Conservation (phyloP, 2,888 invertebrate species). For the Torymus tubicola region DNA sequence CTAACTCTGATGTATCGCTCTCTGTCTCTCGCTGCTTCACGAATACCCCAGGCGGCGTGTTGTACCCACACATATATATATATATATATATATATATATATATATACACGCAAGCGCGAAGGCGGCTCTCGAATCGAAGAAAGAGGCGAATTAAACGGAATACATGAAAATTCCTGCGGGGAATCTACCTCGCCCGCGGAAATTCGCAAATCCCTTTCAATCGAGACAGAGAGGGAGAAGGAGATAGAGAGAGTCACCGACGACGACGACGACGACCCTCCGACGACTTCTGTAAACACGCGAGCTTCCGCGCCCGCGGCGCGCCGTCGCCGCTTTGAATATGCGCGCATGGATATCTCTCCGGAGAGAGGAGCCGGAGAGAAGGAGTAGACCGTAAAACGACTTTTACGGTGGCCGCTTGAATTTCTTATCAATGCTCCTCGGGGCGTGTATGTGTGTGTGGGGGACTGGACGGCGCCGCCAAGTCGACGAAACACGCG, state of each 20-base stretch:
- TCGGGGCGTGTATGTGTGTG: no score
- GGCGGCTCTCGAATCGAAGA: not conserved
- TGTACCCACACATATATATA: no score
- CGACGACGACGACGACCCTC: not conserved
- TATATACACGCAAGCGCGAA: not conserved
- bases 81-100: no score
- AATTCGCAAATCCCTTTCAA: conserved; percentile 28
- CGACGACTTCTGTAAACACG: conserved; percentile 41
- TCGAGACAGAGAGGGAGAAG: not conserved
- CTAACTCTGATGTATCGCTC: no score
- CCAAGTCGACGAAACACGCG: no score
- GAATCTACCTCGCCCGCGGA: not conserved
- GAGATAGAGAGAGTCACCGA: no score
- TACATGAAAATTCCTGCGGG: conserved; percentile 23
- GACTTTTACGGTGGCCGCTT: conserved; percentile 58
- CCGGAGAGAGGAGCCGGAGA: not conserved
- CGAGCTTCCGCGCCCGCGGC: conserved; percentile 3
- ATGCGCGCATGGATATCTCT: conserved; percentile 45
- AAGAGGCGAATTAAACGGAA: conserved; percentile 38
- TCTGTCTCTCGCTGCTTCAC: no score
- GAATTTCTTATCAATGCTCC: conserved; percentile 42
- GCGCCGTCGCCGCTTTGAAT: conserved; percentile 55
- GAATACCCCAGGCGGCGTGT: no score
- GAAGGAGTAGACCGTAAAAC: conserved; percentile 52
- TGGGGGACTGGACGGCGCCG: no score